Base-by-base conservation (phyloP, 92 coral and sea anemone genomes). In the Ricordea florida region DNA sequence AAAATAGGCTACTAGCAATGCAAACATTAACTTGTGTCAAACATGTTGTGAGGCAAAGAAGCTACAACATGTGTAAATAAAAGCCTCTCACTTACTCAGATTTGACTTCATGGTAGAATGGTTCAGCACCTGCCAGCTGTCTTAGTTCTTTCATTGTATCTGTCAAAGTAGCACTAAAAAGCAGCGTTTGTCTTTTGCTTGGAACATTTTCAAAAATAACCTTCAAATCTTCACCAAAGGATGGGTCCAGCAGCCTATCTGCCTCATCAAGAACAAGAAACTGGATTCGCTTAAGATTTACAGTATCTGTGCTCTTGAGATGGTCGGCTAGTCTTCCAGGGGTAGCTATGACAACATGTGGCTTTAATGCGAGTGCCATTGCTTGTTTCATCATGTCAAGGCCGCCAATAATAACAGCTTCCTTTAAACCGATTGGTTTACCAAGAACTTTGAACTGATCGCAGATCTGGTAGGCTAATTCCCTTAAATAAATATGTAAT, bases 341-440 rank as follows among this genome's bases (percentile, higher is more conserved):
- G 17, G 99, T 96, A 85, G 97, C 99, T 86, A 96, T 89, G 86
- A 96, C 90, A 86, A 96, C 91, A 89, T 96, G 99, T 8, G 99
- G 99, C 42, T 80, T 87, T 27, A 83, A 68, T 0, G 97, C 94
- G 30, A 96, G 91, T 2, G 74, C 53, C 41, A 96, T 64, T 20
- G 97, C 89, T 62, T 96, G 99, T 31, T 93, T 96, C 99, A 96
- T 96, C 97, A 92, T 96, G 56, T 92, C 96, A 72, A 96, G 69
- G 15, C 99, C 99, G 0, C 99, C 99, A 23, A 93, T 86, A 16
- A 89, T 70, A 9, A 96, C 96, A 44, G 87, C 85, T 16, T 80
- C 88, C 66, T 92, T 93, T 16, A 96, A 65, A 26, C 93, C 92
- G 25, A 92, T 92, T 13, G 99, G 99, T 59, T 79, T 87, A 14